Percentiles rank a stretch among this genome's conserved stretches.
Evolutionary conservation across 1,140 invertebrate genomes (phyloP).

Genomic region (Tetramorium parvispinum): DNA sequence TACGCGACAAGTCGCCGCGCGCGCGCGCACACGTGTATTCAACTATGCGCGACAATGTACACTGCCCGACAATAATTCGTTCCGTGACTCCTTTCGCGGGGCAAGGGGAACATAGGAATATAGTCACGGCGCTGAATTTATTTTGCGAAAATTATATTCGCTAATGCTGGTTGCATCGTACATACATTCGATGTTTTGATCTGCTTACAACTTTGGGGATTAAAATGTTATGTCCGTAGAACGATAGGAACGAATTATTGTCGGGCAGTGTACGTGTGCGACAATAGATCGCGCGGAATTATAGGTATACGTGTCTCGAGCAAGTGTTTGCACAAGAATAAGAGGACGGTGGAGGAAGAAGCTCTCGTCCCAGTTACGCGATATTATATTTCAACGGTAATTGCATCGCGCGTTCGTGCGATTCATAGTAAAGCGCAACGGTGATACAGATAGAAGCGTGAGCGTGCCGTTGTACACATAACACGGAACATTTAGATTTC

Average conservation of each 20-base stretch:
- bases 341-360: not conserved
- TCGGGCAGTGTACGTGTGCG: not conserved
- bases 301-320: not conserved
- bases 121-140: too few species aligned
- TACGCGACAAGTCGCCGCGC: not conserved
- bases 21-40: not conserved
- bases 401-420: not conserved
- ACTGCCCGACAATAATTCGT: too few species aligned
- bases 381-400: slow-evolving; percentile 42
- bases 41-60: not conserved
- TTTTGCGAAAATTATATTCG: too few species aligned
- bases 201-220: too few species aligned
- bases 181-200: too few species aligned
- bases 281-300: slow-evolving; percentile 15
- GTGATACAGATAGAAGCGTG: not conserved
- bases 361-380: slow-evolving; percentile 12
- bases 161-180: too few species aligned
- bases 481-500: not conserved
- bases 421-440: not conserved
- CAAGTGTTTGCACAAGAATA: slow-evolving; percentile 23
- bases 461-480: not conserved
- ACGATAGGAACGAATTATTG: too few species aligned
- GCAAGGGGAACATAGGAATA: too few species aligned
- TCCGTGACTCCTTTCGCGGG: too few species aligned
- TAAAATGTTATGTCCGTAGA: too few species aligned